A percentile compares a stretch with the other conserved stretches of the same genome.
These are phyloP conservation scores for Thomomys bottae DNA, from an alignment of 2,113 vertebrate genomes.

Conservation along the genomic window DNA sequence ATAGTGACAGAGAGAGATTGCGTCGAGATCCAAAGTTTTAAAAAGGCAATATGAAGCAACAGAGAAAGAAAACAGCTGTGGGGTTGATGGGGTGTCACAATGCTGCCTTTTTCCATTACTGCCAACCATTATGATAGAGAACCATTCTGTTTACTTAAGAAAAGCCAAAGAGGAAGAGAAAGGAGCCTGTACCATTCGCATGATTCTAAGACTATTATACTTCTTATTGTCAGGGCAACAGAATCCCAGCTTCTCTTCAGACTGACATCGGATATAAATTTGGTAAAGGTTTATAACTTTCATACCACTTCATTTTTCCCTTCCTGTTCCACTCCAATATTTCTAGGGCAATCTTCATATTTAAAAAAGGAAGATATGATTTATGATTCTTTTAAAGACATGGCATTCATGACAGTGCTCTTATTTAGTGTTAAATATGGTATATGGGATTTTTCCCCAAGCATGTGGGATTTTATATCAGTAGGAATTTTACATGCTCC, in stretches of 20 bases:
- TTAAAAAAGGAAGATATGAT: conserved; percentile 58
- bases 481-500: conserved; percentile 89
- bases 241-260: conserved; percentile 40
- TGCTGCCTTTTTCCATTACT: not conserved
- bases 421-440: conserved; percentile 43
- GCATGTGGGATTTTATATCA: conserved; percentile 79
- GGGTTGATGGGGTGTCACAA: not conserved
- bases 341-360: conserved; percentile 11
- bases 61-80: not conserved
- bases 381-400: conserved; percentile 56
- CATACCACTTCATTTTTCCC: not conserved
- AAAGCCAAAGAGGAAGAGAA: conserved; percentile 67
- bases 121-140: not conserved
- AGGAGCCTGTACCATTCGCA: conserved; percentile 36
- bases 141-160: conserved; percentile 65
- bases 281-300: conserved; percentile 25
- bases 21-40: not conserved
- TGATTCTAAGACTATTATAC: conserved; percentile 49
- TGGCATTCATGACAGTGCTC: conserved; percentile 51
- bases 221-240: conserved; percentile 13
- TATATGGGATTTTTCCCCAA: conserved; percentile 67
- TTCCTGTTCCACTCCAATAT: not conserved
- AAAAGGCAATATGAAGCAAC: not conserved
- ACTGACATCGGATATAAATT: conserved; percentile 27
- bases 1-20: not conserved